Evolutionary conservation across 2,113 vertebrate species (phyloP).

Genomic region (Ptilonorhynchus violaceus): DNA sequence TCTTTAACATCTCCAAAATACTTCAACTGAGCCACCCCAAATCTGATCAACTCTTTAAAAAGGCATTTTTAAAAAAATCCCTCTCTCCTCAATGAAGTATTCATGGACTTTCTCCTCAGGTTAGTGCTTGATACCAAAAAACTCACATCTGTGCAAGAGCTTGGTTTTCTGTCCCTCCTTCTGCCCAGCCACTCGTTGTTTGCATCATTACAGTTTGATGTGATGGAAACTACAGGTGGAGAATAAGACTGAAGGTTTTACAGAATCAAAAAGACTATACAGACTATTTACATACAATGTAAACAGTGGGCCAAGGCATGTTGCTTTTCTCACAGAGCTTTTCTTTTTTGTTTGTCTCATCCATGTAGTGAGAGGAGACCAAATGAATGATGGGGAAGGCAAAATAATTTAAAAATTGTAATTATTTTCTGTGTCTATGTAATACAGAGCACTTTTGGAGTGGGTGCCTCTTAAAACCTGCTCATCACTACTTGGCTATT

Average conservation of each 20-base stretch:
- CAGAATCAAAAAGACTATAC: neutral
- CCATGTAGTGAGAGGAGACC: neutral
- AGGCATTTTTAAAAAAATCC: conserved; percentile 11
- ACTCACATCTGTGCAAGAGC: neutral
- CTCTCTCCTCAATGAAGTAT: neutral
- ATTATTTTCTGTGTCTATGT: neutral
- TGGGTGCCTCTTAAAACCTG: neutral
- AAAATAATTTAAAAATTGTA: neutral
- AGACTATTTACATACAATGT: too few species aligned
- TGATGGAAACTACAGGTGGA: neutral
- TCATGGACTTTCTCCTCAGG: neutral
- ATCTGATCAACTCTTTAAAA: conserved; percentile 31
- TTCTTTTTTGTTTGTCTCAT: neutral
- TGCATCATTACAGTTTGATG: neutral
- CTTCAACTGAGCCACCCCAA: conserved; percentile 18
- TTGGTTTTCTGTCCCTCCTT: neutral
- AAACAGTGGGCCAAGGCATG: neutral
- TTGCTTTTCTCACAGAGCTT: neutral
- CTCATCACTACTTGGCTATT: neutral
- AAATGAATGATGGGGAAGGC: neutral
- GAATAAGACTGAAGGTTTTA: neutral
- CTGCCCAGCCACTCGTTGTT: neutral
- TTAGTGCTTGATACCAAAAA: conserved; percentile 38
- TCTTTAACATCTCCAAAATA: conserved; percentile 7
- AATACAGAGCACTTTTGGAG: neutral